phyloP scores from a whole-genome alignment of 2,797 vertebrate genomes.

The Phyllotis vaccarum region DNA sequence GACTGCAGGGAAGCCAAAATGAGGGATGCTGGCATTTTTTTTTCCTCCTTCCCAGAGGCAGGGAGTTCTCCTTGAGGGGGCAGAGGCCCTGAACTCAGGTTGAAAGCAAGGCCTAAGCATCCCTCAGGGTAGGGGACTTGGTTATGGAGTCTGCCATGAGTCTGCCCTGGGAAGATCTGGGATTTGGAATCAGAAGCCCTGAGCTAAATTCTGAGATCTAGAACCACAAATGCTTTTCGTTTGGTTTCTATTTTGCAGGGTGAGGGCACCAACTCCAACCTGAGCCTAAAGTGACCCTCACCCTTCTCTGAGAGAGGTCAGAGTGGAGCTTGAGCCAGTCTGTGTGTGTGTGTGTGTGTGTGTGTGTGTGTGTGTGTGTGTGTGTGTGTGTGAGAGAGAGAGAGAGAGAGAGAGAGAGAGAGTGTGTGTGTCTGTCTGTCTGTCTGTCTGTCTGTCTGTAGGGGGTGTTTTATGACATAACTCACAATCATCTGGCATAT shows the following conservation, averaged over 20 bases:
- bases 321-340: fast-evolving
- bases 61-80: neutral
- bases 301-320: neutral
- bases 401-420: no score
- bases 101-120: neutral
- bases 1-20: neutral
- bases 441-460: no score
- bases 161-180: neutral
- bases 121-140: neutral
- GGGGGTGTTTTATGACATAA: neutral
- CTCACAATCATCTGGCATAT: neutral
- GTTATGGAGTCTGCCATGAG: neutral
- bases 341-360: neutral
- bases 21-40: neutral
- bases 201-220: neutral
- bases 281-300: neutral
- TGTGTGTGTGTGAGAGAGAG: no score
- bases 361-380: neutral
- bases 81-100: neutral
- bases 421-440: fast-evolving
- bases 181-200: neutral
- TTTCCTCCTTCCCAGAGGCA: neutral
- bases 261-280: neutral
- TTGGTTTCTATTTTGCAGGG: neutral
- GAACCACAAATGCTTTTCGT: neutral